phyloP scores from a whole-genome alignment of 2,797 vertebrate species.

The Coendou prehensilis region DNA sequence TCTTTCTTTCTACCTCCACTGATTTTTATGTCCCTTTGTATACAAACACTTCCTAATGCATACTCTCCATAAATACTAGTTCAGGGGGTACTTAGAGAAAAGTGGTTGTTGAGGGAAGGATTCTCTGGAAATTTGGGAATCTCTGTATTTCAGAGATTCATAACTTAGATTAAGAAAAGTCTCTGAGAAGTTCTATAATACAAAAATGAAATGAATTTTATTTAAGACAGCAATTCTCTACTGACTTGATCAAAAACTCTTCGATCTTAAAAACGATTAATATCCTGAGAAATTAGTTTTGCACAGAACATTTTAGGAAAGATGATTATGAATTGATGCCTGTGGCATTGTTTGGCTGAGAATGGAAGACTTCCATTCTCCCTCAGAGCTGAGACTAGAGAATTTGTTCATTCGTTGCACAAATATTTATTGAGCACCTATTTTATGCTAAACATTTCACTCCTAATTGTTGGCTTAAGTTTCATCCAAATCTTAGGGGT shows the following conservation, averaged over 20 bases:
- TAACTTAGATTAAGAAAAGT: neutral
- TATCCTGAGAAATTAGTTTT: neutral
- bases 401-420: neutral
- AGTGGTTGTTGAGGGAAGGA: neutral
- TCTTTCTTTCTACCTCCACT: neutral
- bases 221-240: neutral
- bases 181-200: neutral
- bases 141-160: neutral
- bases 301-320: conserved; percentile 42
- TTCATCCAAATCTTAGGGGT: neutral
- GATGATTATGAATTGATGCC: neutral
- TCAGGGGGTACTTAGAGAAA: neutral
- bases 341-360: conserved; percentile 8
- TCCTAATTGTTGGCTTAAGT: neutral
- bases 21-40: neutral
- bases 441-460: neutral
- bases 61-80: neutral
- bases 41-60: neutral
- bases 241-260: conserved; percentile 2
- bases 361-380: conserved; percentile 18
- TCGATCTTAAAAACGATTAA: conserved; percentile 9
- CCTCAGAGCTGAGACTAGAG: neutral
- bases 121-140: conserved; percentile 13
- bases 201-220: conserved; percentile 59
- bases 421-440: conserved; percentile 17